phyloP scores from a whole-genome alignment of 2,888 invertebrate genomes.

The Phania funesta region DNA sequence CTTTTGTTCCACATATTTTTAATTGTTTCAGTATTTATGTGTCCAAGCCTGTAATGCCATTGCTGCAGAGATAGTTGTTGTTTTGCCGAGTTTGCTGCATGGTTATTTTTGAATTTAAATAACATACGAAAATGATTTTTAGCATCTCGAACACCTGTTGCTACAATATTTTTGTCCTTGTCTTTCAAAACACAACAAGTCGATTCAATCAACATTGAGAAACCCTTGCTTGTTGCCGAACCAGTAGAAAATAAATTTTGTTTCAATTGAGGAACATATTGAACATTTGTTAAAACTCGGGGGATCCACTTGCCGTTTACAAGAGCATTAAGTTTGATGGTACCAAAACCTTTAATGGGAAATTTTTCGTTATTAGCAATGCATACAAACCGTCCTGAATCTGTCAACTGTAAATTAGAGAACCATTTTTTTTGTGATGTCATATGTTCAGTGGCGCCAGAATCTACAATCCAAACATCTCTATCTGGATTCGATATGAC shows the following conservation, averaged over 20 bases:
- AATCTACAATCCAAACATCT: constrained; percentile 44
- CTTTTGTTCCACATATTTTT: constrained; percentile 42
- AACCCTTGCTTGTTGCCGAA: constrained; percentile 29
- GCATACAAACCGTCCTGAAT: constrained; percentile 17
- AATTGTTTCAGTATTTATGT: constrained; percentile 41
- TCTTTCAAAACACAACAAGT: constrained; percentile 18
- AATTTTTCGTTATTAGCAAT: constrained; percentile 53
- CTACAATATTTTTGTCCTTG: constrained; percentile 23
- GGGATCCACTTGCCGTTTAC: constrained; percentile 46
- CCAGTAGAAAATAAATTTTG: constrained; percentile 65
- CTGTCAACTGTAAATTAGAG: constrained; percentile 27
- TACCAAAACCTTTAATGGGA: constrained; percentile 37
- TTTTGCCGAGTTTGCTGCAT: constrained; percentile 26
- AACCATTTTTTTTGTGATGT: constrained; percentile 31
- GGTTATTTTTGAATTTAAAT: background rate
- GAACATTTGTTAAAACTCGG: constrained; percentile 46
- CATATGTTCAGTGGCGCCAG: constrained; percentile 63
- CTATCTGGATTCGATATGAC: background rate
- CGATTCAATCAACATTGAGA: constrained; percentile 34
- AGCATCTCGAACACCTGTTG: constrained; percentile 20
- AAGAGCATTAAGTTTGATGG: constrained; percentile 37
- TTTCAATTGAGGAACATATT: constrained; percentile 60
- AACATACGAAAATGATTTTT: constrained; percentile 45
- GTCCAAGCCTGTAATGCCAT: constrained; percentile 46
- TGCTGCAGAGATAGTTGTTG: constrained; percentile 33